Conservation (phyloP, 2,888 invertebrate species). For the Brachypalpus laphriformis region DNA sequence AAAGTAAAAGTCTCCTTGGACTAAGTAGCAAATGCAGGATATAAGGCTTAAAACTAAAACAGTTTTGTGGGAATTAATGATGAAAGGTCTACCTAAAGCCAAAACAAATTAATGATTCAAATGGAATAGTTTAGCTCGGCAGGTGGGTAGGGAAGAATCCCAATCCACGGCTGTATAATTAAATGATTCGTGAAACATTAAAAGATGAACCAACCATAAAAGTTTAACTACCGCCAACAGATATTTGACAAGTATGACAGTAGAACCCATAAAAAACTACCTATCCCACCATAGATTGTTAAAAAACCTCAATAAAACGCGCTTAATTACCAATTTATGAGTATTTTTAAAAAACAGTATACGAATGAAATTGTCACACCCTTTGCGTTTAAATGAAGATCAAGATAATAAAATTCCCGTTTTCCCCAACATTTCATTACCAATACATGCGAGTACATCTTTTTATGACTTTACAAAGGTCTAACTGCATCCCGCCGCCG, state of each 20-base stretch:
- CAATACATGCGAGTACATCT: not conserved
- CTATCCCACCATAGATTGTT: not conserved
- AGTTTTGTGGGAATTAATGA: too few relatives aligned
- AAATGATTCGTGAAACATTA: not conserved
- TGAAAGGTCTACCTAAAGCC: too few relatives aligned
- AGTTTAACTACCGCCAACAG: not conserved
- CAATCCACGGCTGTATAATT: not conserved
- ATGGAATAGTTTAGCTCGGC: not conserved
- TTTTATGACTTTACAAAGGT: slow-evolving; percentile 13
- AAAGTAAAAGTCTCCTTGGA: too few relatives aligned
- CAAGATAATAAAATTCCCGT: slow-evolving; percentile 21
- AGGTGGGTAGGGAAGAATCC: not conserved
- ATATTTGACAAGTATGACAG: not conserved
- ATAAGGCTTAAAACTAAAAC: too few relatives aligned
- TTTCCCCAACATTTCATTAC: not conserved
- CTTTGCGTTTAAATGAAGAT: slow-evolving; percentile 1
- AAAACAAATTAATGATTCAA: not conserved
- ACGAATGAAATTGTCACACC: slow-evolving; percentile 42
- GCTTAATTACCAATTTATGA: slow-evolving; percentile 47
- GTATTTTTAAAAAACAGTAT: slow-evolving; percentile 16
- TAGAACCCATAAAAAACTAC: not conserved
- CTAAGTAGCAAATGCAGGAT: too few relatives aligned
- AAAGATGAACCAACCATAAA: slow-evolving; percentile 4
- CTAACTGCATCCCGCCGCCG: slow-evolving; percentile 3
- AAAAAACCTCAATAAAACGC: not conserved